A percentile compares a stretch with the other conserved stretches of the same genome.
phyloP scores from a whole-genome alignment of 1,140 invertebrate species.

The Apolygus lucorum region DNA sequence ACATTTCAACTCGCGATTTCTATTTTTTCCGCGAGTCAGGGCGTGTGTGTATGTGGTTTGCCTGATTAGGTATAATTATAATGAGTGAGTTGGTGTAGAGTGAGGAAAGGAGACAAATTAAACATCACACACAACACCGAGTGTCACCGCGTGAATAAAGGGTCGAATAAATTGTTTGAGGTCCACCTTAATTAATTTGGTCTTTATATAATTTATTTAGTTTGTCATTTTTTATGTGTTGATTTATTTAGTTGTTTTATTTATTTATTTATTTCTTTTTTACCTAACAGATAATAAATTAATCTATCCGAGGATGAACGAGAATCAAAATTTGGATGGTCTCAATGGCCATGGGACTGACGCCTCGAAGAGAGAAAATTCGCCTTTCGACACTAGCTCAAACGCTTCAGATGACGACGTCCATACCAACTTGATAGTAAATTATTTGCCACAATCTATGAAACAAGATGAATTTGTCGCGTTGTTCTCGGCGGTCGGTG shows the following conservation, averaged over 20 bases:
- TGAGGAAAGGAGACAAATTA: no score
- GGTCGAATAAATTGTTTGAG: no score
- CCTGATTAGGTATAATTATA: no score
- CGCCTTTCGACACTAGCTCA: neutral
- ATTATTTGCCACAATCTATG: constrained; percentile 88
- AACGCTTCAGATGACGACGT: constrained; percentile 16
- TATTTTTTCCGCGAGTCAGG: no score
- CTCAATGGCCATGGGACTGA: neutral
- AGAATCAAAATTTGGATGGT: constrained; percentile 13
- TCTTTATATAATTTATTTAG: constrained; percentile 1
- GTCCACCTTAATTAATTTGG: neutral
- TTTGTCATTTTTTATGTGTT: constrained; percentile 4
- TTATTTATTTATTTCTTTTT: constrained; percentile 11
- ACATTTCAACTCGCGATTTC: no score
- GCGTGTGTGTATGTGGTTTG: no score
- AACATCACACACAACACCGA: no score
- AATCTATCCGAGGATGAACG: constrained; percentile 8
- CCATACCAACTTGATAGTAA: constrained; percentile 75
- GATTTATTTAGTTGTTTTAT: constrained; percentile 1
- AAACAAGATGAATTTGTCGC: constrained; percentile 81
- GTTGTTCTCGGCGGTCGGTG: constrained; percentile 76
- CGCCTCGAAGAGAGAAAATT: neutral
- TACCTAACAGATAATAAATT: constrained; percentile 4
- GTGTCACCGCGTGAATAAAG: no score
- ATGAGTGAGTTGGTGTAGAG: no score